These are phyloP conservation scores for Labroides dimidiatus DNA, from an alignment of 2,797 vertebrate species.

Conservation along the genomic window DNA sequence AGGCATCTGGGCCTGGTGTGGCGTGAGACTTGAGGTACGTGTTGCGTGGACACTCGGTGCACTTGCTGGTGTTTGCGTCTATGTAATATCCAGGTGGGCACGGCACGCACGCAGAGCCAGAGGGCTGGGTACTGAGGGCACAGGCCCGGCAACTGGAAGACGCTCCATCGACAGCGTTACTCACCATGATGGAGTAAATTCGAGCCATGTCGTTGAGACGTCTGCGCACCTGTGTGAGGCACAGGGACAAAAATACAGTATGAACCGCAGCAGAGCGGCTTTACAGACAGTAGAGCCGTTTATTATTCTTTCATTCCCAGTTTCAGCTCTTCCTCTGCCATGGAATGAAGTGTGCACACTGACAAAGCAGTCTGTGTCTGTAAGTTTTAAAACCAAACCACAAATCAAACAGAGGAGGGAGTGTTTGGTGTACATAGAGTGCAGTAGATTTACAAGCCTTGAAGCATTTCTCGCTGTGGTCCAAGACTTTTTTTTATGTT, in stretches of 20 bases:
- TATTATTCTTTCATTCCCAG: too few species aligned
- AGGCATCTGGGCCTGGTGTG: slow-evolving; percentile 87
- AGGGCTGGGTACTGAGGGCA: slow-evolving; percentile 87
- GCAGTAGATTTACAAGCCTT: slow-evolving; percentile 3
- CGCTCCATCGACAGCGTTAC: slow-evolving; percentile 90
- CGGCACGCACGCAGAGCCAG: slow-evolving; percentile 91
- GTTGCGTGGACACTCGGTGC: slow-evolving; percentile 90
- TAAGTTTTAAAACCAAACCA: slow-evolving; percentile 1
- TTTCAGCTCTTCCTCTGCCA: background rate
- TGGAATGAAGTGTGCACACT: background rate
- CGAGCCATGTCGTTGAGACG: slow-evolving; percentile 91
- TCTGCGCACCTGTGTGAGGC: slow-evolving; percentile 83
- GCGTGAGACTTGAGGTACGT: slow-evolving; percentile 90
- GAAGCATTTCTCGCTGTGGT: background rate
- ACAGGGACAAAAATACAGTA: background rate
- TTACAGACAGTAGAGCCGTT: background rate
- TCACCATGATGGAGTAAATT: slow-evolving; percentile 93
- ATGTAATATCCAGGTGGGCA: slow-evolving; percentile 95
- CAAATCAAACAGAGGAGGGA: slow-evolving; percentile 29
- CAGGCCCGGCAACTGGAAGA: slow-evolving; percentile 92
- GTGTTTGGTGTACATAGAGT: too few species aligned
- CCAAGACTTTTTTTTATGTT: background rate
- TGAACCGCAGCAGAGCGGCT: background rate
- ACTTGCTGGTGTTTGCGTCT: slow-evolving; percentile 88
- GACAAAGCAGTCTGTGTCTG: slow-evolving; percentile 16